These are phyloP conservation scores for Adela reaumurella DNA, from an alignment of 2,888 invertebrate species.

Conservation along the genomic window DNA sequence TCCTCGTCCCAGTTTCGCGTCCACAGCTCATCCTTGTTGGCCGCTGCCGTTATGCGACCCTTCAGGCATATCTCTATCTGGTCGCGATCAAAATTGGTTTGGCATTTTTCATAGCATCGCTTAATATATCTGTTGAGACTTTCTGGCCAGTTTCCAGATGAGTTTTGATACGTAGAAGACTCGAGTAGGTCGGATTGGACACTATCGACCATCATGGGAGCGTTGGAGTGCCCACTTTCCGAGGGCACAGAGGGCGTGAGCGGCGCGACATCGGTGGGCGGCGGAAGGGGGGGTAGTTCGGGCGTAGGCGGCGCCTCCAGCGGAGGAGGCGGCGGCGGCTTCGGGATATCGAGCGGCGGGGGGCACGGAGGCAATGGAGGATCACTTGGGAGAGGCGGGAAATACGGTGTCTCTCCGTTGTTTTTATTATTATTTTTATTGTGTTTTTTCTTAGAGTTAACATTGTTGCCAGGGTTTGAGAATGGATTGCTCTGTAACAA, in stretches of 20 bases:
- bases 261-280: slow-evolving; percentile 20
- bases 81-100: slow-evolving; percentile 85
- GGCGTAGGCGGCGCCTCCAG: slow-evolving; percentile 15
- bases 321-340: slow-evolving; percentile 27
- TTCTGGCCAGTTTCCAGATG: slow-evolving; percentile 70
- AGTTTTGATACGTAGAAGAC: slow-evolving; percentile 29
- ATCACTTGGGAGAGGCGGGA: slow-evolving; percentile 57
- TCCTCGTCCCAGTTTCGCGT: slow-evolving; percentile 94
- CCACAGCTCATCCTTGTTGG: slow-evolving; percentile 82
- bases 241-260: not conserved
- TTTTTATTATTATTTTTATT: slow-evolving; percentile 64
- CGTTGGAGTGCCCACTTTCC: not conserved
- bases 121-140: slow-evolving; percentile 84
- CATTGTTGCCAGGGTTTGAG: slow-evolving; percentile 25
- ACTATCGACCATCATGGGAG: slow-evolving; percentile 13
- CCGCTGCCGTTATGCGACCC: slow-evolving; percentile 88
- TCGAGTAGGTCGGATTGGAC: slow-evolving; percentile 28
- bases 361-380: slow-evolving; percentile 52
- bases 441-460: slow-evolving; percentile 69
- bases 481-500: slow-evolving; percentile 37
- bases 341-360: slow-evolving; percentile 36
- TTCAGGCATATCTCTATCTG: slow-evolving; percentile 92
- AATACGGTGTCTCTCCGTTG: slow-evolving; percentile 27
- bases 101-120: slow-evolving; percentile 88
- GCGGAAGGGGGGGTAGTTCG: slow-evolving; percentile 44